Base-by-base conservation (phyloP, 2,113 vertebrate species). In the Mesembrinibis cayennensis region DNA sequence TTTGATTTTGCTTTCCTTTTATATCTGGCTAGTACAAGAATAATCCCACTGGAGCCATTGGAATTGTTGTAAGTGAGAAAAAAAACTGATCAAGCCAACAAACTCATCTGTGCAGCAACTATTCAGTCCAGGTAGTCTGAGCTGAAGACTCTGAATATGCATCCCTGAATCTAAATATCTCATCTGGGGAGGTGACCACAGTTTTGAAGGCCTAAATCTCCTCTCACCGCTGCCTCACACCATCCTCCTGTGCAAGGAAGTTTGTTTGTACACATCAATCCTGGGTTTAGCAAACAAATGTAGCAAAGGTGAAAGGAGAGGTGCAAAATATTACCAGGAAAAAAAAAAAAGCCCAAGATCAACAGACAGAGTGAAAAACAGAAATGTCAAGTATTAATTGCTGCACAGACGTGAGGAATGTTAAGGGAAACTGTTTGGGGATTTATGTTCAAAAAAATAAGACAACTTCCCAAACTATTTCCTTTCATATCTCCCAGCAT, bases 1-100 rank as follows among this genome's bases (percentile, higher is more conserved):
- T 95, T 93, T 91, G 87, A 97, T 96, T 95, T 95, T 96, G 93
- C 94, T 95, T 96, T 96, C 70, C 81, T 95, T 95, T 83, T 95
- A 61, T 95, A 93, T 95, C 91, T 96, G 96, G 89, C 44, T 89
- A 87, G 63, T 91, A 49, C 91, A 70, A 65, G 74, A 91, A 59
- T 90, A 97, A 97, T 97, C 94, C 93, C 93, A 47, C 63, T 59
- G 87, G 94, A 97, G 94, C 63, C 87, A 86, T 34, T 82, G 66
- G 91, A 95, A 62, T 87, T 8, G 1, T 36, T 91, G 45, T 36
- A 85, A 96, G 95, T 49, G 87, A 94, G 93, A 62, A 96, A 70
- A 84, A 94, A 79, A 17, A 4, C 34, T 65, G 34, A 93, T 85
- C 87, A 94, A 95, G 77, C 87, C 94, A 92, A 78, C 69, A 91